Percentiles rank a stretch among this genome's conserved stretches.
Conservation (phyloP, 2,113 vertebrate genomes). For the Saguinus midas region DNA sequence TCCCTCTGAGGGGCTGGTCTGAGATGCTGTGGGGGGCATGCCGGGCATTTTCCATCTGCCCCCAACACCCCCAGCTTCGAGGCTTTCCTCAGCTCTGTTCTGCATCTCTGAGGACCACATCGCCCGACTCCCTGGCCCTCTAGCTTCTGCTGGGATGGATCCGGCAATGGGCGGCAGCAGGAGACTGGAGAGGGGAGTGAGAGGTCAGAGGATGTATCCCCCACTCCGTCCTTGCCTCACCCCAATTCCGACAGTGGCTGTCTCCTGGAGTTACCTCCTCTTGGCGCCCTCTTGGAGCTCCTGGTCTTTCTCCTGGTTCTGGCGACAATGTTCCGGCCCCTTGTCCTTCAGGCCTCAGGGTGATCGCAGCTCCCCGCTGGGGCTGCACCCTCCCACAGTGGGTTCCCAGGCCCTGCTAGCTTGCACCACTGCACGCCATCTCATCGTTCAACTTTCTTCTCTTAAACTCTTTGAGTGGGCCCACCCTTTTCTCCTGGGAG, state of each 20-base stretch:
- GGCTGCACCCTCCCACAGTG: rapidly evolving
- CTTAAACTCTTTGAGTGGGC: background rate
- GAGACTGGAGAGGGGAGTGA: background rate
- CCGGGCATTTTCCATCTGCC: background rate
- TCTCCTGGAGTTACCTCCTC: background rate
- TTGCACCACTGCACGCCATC: background rate
- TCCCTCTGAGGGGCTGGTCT: background rate
- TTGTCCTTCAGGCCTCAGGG: background rate
- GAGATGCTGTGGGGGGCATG: background rate
- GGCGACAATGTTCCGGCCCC: background rate
- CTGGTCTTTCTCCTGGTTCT: background rate
- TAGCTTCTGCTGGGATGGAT: background rate
- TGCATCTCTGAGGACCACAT: background rate
- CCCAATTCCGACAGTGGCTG: background rate
- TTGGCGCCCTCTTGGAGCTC: background rate
- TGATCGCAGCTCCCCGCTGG: rapidly evolving
- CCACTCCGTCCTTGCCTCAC: background rate
- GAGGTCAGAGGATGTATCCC: background rate
- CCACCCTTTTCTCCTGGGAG: background rate
- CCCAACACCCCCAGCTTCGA: background rate
- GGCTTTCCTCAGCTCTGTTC: background rate
- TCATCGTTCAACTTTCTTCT: background rate
- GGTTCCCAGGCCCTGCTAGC: background rate
- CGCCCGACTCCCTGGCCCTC: background rate
- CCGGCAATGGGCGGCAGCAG: background rate